Evolutionary conservation across 2,888 invertebrate species (phyloP), one percentile per base, ranked within the genome.

Genomic region (Leptinotarsa rubiginosa): DNA sequence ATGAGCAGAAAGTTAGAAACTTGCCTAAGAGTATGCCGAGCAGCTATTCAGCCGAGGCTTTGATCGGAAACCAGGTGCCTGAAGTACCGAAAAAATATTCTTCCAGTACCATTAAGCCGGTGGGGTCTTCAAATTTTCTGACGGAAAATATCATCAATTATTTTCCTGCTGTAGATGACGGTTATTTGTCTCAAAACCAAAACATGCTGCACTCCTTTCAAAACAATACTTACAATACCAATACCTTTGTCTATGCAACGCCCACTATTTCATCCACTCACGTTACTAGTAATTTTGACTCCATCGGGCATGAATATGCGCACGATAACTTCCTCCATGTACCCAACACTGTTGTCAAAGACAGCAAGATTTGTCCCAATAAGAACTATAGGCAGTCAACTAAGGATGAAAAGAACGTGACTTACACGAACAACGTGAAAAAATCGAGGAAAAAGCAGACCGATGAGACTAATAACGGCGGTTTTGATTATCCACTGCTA

Each of bases 1-100:
- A 79, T 70, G 82, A 81, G 15, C 70, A 80, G 56, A 84, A 83
- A 73, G 81, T 75, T 66, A 78, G 82, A 41, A 81, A 81, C 67
- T 59, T 73, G 41, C 75, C 77, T 62, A 85, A 85, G 78, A 86
- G 82, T 72, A 75, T 81, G 41, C 81, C 86, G 0, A 87, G 84
- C 70, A 88, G 83, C 81, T 88, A 88, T 79, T 87, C 88, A 1
- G 88, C 88, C 0, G 88, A 88, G 79, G 87, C 88, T 25, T 79
- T 88, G 65, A 88, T 88, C 22, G 86, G 87, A 3, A 85, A 86
- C 73, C 86, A 86, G 72, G 79, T 81, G 59, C 78, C 75, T 49
- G 75, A 80, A 13, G 54, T 73, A 15, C 25, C 70, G 12, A 82
- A 79, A 65, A 85, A 84, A 75, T 83, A 82, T 76, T 69, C 74